phyloP scores from a whole-genome alignment of 1,140 invertebrate genomes.

The Coboldia fuscipes region DNA sequence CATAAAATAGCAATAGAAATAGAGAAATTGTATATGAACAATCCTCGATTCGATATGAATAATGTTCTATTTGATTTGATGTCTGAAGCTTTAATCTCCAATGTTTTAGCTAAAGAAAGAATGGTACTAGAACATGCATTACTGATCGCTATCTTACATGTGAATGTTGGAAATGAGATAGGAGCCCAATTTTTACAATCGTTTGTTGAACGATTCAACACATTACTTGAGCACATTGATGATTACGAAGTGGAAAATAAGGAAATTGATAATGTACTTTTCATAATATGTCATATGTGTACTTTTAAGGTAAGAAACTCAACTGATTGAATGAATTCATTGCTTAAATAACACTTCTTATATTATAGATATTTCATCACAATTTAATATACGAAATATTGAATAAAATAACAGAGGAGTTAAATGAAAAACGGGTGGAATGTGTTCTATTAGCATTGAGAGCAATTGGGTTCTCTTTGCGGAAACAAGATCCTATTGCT shows the following conservation, averaged over 20 bases:
- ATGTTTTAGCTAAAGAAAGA: constrained; percentile 45
- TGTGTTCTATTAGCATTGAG: constrained; percentile 60
- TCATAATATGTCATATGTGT: constrained; percentile 64
- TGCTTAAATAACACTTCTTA: constrained; percentile 4
- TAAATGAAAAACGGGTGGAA: constrained; percentile 69
- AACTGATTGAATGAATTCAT: constrained; percentile 2
- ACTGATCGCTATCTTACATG: constrained; percentile 63
- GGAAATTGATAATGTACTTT: constrained; percentile 62
- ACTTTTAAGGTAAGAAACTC: constrained; percentile 57
- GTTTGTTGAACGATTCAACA: constrained; percentile 41
- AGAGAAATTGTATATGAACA: constrained; percentile 47
- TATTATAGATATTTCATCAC: constrained; percentile 41
- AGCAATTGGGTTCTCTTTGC: constrained; percentile 57
- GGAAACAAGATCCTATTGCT: constrained; percentile 68
- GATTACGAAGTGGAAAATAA: constrained; percentile 46
- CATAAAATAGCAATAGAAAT: constrained; percentile 53
- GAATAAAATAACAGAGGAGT: constrained; percentile 31
- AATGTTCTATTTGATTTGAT: constrained; percentile 45
- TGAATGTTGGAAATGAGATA: constrained; percentile 80
- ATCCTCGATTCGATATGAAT: constrained; percentile 68
- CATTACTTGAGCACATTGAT: constrained; percentile 23
- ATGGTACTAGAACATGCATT: constrained; percentile 68
- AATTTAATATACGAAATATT: constrained; percentile 59
- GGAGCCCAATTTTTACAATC: constrained; percentile 59
- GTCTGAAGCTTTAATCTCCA: constrained; percentile 38